Base-by-base conservation (phyloP, 2,113 vertebrate species). In the Thamnaconus septentrionalis region DNA sequence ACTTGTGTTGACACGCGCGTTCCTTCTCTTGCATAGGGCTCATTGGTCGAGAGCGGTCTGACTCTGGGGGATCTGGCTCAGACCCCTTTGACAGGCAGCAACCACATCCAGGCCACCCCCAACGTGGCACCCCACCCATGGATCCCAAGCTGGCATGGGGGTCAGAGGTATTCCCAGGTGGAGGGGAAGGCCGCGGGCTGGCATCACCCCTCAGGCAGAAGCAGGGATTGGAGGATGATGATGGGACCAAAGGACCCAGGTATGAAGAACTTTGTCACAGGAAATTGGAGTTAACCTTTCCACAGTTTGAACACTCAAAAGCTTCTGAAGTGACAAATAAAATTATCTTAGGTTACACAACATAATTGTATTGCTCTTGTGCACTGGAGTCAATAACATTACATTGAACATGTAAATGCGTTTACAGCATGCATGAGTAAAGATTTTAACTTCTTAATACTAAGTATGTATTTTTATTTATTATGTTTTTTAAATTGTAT, bases 81-180 rank as follows among this genome's bases (percentile, higher is more conserved):
- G 95, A 97, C 61, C 90, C 91, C 3, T 96, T 95, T 59, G 95
- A 97, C 61, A 90, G 94, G 31, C 94, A 95, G 77, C 92, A 91
- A 49, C 91, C 91, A 76, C 92, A 92, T 73, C 85, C 87, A 8
- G 91, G 88, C 5, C 77, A 91, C 83, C 61, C 88, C 79, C 93
- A 94, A 41, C 91, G 94, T n/a, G 94, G 93, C 44, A 97, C 95
- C 3, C 95, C 95, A 4, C 95, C 95, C 4, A 93, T 94, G 77
- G 95, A 97, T 85, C 91, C 94, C 51, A 96, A 96, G 68, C 69
- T 96, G 84, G 90, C 94, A 53, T 96, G 95, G 95, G 93, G 91
- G 8, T 89, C 93, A 1, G 95, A 96, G 39, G 94, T 93, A 48
- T 96, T 95, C 55, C 82, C 92, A n/a, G 87, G 90, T 3, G 84